phyloP scores from a whole-genome alignment of 2,113 vertebrate species.

The Cynocephalus volans region DNA sequence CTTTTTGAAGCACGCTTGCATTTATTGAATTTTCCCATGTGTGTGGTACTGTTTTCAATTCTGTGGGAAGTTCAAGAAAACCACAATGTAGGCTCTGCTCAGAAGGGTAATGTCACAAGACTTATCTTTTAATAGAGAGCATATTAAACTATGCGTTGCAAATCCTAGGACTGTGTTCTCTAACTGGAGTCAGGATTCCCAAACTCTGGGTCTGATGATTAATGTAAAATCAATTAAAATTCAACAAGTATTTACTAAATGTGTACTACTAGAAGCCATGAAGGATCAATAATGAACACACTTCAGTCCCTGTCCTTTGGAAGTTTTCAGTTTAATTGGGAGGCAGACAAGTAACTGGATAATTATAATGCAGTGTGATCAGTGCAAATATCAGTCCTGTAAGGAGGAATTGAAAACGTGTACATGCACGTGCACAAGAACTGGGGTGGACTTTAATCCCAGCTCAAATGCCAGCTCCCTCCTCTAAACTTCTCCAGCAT shows the following conservation, averaged over 20 bases:
- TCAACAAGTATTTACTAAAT: neutral
- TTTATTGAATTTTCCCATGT: neutral
- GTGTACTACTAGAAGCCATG: neutral
- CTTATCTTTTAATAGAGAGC: neutral
- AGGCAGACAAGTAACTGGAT: neutral
- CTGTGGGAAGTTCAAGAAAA: slow-evolving; percentile 18
- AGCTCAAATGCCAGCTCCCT: neutral
- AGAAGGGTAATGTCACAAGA: neutral
- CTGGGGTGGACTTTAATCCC: neutral
- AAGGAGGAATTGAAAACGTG: neutral
- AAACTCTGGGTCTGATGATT: slow-evolving; percentile 16
- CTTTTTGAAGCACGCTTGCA: no score
- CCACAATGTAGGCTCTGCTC: neutral
- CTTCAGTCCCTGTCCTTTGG: neutral
- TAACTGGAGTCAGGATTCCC: neutral
- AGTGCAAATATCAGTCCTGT: neutral
- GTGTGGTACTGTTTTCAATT: slow-evolving; percentile 10
- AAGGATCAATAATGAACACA: neutral
- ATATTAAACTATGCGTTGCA: neutral
- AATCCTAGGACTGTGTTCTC: neutral
- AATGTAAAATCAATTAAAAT: slow-evolving; percentile 43
- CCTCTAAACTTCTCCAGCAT: neutral
- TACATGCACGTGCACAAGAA: neutral
- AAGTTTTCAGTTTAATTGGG: neutral
- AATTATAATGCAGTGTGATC: neutral